Conservation (phyloP, 2,888 invertebrate genomes). For the Habroteleia sp. region DNA sequence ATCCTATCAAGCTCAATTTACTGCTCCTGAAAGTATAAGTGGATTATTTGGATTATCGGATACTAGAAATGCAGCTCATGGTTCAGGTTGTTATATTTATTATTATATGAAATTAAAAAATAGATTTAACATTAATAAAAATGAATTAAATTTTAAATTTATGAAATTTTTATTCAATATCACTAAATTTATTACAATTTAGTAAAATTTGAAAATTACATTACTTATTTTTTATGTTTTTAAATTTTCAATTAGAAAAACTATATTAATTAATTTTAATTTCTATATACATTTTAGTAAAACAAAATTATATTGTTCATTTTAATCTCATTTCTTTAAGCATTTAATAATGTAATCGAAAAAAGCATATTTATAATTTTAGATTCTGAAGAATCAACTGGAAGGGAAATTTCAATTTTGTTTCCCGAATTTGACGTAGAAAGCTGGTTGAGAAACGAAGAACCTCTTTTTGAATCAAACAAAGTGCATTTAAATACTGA, state of each 20-base stretch:
- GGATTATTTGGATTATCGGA: slow-evolving; percentile 94
- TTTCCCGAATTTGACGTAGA: slow-evolving; percentile 90
- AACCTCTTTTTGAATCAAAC: slow-evolving; percentile 79
- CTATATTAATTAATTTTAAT: too few species aligned
- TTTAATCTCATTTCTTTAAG: too few species aligned
- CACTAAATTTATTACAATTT: too few species aligned
- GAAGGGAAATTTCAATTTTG: slow-evolving; percentile 90
- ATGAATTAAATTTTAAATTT: too few species aligned
- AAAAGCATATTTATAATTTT: slow-evolving; percentile 63
- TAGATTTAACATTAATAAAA: too few species aligned
- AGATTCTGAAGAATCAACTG: slow-evolving; percentile 89
- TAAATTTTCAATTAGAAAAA: slow-evolving; percentile 90
- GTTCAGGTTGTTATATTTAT: slow-evolving; percentile 89
- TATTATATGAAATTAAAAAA: too few species aligned
- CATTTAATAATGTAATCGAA: too few species aligned
- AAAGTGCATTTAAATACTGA: slow-evolving; percentile 83
- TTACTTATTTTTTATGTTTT: slow-evolving; percentile 6
- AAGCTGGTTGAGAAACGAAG: slow-evolving; percentile 85
- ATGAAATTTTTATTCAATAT: slow-evolving; percentile 6
- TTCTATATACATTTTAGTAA: too few species aligned
- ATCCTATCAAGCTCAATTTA: slow-evolving; percentile 89
- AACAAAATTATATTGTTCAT: too few species aligned
- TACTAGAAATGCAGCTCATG: slow-evolving; percentile 96
- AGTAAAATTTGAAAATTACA: background rate
- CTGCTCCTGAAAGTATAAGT: slow-evolving; percentile 89